These are phyloP conservation scores for Schizopygopsis pylzovi DNA, from an alignment of 2,797 vertebrate species.

Conservation along the genomic window DNA sequence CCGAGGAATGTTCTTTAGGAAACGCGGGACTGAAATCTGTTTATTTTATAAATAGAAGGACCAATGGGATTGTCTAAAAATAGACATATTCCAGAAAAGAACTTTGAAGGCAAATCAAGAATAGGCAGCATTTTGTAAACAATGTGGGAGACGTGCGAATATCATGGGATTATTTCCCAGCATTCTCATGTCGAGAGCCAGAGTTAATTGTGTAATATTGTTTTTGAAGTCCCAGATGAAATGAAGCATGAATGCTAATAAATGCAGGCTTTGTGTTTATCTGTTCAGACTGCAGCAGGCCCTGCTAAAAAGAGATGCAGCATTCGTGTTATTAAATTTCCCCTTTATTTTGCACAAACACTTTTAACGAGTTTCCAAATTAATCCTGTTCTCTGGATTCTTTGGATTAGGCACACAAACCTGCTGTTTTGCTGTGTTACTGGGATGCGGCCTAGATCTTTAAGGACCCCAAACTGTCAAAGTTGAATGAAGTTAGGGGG, in stretches of 20 bases:
- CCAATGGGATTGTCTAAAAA: slow-evolving; percentile 37
- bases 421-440: background rate
- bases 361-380: background rate
- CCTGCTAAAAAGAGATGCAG: background rate
- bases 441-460: slow-evolving; percentile 2
- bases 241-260: slow-evolving; percentile 60
- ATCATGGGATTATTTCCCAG: slow-evolving; percentile 32
- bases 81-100: slow-evolving; percentile 40
- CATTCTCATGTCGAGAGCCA: slow-evolving; percentile 21
- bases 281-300: background rate
- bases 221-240: slow-evolving; percentile 50
- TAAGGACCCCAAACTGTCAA: slow-evolving; percentile 17
- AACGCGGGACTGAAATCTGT: slow-evolving; percentile 18
- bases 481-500: slow-evolving; percentile 31
- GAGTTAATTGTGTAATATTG: slow-evolving; percentile 58
- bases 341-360: background rate
- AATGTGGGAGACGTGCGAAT: slow-evolving; percentile 47
- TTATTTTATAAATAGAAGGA: slow-evolving; percentile 1
- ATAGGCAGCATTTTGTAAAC: slow-evolving; percentile 8
- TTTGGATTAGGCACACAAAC: background rate
- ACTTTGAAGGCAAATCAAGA: slow-evolving; percentile 24
- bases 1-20: slow-evolving; percentile 15
- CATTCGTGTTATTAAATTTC: background rate
- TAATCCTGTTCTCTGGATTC: background rate
- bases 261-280: slow-evolving; percentile 70